Evolutionary conservation across 2,113 vertebrate genomes (phyloP), one percentile per base, ranked within the genome.

Genomic region (Diglossa brunneiventris): DNA sequence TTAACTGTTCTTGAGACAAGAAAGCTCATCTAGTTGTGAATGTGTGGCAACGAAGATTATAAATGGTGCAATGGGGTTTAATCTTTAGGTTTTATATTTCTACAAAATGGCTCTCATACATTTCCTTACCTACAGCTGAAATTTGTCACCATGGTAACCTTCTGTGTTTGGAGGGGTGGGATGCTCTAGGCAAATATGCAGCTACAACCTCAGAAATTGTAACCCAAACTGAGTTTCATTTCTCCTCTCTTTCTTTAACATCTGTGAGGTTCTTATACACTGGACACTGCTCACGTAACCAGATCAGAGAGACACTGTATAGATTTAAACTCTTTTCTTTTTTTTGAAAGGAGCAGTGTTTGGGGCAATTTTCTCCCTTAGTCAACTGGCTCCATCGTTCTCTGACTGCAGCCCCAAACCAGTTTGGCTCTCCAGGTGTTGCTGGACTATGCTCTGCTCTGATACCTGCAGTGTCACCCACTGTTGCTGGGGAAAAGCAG

Each of bases 131-230:
- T 97, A 96, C 87, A 76, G 94, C 92, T 84, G 95, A 96, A 95
- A 96, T 95, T 85, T 90, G 94, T 97, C 92, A 82, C 96, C 95
- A 97, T 97, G 93, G 96, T 77, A 97, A 97, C 96, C 69, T 85
- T 69, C 75, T 83, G 78, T 85, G 63, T 94, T 92, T 95, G 95
- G 95, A 96, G 77, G 80, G 80, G 73, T 9, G 62, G 88, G 92
- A 73, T 93, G 91, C 76, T 92, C n/a, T 91, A 89, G 84, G 94
- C 76, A 95, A 87, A 84, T 92, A 68, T 39, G 44, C 81, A 83
- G 28, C 50, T 31, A 7, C 44, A 90, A 64, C 77, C 80, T 95
- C 75, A 91, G 73, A 79, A 96, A 95, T 79, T 23, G 27, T 83
- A 87, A 70, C 31, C 74, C 55, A 83, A 85, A 85, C 66, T 56